Conservation (phyloP, 2,797 vertebrate genomes). For the Ibycter americanus region DNA sequence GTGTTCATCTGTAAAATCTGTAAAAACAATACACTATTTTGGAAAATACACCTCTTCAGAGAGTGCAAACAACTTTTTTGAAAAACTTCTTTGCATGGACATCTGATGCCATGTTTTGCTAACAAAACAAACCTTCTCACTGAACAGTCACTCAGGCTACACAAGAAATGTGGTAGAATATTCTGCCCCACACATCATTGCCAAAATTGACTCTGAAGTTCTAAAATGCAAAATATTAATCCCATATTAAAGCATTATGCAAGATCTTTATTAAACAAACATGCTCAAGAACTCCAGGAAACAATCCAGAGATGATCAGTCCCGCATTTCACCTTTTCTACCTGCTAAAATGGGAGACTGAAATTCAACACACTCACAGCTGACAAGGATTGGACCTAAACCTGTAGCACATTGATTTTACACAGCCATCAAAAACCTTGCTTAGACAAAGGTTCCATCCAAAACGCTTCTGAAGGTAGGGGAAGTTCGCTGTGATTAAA, state of each 20-base stretch:
- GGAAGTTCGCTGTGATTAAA: neutral
- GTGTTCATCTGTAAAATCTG: neutral
- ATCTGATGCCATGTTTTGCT: neutral
- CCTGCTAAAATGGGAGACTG: neutral
- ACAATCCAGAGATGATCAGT: neutral
- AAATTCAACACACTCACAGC: neutral
- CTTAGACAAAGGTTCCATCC: neutral
- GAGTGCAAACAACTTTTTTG: neutral
- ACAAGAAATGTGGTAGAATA: neutral
- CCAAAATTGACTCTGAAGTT: neutral
- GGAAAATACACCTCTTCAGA: neutral
- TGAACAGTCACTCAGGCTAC: neutral
- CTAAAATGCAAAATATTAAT: neutral
- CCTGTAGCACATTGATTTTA: neutral
- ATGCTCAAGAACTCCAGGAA: neutral
- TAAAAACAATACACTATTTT: neutral
- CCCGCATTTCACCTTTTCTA: neutral
- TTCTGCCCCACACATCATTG: neutral
- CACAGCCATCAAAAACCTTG: neutral
- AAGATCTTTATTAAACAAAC: neutral
- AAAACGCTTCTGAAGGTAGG: neutral
- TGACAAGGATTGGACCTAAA: neutral
- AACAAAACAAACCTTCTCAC: neutral
- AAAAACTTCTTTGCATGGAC: neutral
- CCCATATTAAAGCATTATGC: neutral